These are phyloP conservation scores for Chelonoidis abingdonii DNA, from an alignment of 2,113 vertebrate species.

Conservation along the genomic window DNA sequence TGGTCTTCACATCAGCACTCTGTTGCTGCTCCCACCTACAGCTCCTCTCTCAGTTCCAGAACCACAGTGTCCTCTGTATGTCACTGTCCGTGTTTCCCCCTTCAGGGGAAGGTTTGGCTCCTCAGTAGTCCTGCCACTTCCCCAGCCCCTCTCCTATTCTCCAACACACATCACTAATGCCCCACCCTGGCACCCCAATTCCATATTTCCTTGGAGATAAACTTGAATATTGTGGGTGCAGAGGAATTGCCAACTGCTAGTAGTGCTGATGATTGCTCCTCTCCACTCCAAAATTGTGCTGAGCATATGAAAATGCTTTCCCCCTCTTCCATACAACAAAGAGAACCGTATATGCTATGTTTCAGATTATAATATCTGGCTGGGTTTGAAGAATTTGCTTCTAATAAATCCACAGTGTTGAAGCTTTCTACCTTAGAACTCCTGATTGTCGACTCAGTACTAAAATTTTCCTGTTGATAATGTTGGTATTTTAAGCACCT, in stretches of 20 bases:
- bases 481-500: background rate
- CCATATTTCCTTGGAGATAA: background rate
- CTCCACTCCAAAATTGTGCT: background rate
- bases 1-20: too few relatives aligned
- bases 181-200: background rate
- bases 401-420: background rate
- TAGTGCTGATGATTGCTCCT: background rate
- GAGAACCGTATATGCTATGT: rapidly evolving
- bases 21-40: too few relatives aligned
- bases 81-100: too few relatives aligned
- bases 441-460: background rate
- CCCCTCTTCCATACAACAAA: background rate
- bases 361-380: background rate
- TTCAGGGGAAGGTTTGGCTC: too few relatives aligned
- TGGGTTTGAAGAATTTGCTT: background rate
- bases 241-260: background rate
- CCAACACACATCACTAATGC: background rate
- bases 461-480: background rate
- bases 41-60: too few relatives aligned
- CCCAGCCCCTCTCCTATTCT: background rate
- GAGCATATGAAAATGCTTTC: rapidly evolving
- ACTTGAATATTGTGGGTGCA: background rate
- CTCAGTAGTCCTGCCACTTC: too few relatives aligned
- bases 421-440: background rate
- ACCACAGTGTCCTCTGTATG: too few relatives aligned